Evolutionary conservation across 2,113 vertebrate species (phyloP).

Genomic region (Carlito syrichta): DNA sequence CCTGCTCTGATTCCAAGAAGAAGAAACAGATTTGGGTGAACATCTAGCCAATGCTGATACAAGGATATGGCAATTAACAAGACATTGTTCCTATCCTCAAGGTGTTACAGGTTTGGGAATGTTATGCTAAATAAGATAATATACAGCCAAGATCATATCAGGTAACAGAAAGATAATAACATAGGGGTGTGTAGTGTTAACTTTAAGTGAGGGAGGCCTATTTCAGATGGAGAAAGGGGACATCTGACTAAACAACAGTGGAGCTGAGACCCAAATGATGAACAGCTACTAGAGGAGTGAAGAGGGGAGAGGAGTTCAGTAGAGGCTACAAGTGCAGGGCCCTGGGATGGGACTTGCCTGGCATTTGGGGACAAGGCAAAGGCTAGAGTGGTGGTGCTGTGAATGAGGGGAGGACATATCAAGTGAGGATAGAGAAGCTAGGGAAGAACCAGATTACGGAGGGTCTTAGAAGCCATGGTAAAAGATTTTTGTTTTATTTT

Average conservation of each 20-base stretch:
- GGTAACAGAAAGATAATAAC: neutral
- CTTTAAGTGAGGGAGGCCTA: neutral
- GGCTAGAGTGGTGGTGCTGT: neutral
- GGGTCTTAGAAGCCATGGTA: neutral
- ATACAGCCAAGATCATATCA: neutral
- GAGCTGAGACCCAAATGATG: neutral
- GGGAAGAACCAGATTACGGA: neutral
- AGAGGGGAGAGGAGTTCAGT: neutral
- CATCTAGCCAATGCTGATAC: neutral
- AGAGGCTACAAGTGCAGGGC: neutral
- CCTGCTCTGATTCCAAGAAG: neutral
- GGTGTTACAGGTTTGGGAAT: neutral
- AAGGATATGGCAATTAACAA: neutral
- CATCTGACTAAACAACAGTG: neutral
- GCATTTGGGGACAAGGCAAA: neutral
- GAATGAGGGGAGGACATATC: neutral
- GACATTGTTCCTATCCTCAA: neutral
- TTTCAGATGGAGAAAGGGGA: neutral
- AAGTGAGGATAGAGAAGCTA: neutral
- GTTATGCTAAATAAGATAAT: neutral
- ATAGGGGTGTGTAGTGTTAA: rapidly evolving
- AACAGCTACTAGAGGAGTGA: neutral
- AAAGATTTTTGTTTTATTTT: too few relatives aligned
- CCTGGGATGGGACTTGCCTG: neutral
- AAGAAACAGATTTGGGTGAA: neutral